Evolutionary conservation across 1,140 invertebrate genomes (phyloP).

Genomic region (Probaryconus sp.): DNA sequence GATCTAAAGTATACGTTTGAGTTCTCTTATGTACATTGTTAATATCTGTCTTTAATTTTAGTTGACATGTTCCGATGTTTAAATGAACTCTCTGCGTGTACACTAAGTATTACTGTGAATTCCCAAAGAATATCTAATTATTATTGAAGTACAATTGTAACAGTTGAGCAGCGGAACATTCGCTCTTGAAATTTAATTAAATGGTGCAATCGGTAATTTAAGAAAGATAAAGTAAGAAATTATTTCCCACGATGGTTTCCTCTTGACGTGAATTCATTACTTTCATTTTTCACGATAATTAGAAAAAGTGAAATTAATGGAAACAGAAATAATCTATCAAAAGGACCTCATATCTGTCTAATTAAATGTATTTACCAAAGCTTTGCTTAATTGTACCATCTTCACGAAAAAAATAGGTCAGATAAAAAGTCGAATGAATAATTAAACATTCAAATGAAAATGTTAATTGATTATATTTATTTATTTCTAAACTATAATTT

Average conservation of each 20-base stretch:
- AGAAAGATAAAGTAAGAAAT: not conserved
- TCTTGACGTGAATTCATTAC: no score
- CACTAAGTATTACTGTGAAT: conserved; percentile 27
- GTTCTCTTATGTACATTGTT: conserved; percentile 53
- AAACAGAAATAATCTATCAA: no score
- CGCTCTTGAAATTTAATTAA: conserved; percentile 17
- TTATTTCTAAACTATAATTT: no score
- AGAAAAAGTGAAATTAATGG: no score
- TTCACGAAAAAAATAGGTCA: not conserved
- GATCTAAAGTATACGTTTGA: conserved; percentile 43
- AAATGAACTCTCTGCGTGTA: conserved; percentile 37
- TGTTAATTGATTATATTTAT: no score
- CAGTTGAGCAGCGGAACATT: not conserved
- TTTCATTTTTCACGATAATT: no score
- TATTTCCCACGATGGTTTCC: not conserved
- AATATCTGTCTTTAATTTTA: conserved; percentile 26
- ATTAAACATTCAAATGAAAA: no score
- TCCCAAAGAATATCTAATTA: conserved; percentile 26
- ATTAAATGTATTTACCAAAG: not conserved
- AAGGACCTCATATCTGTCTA: no score
- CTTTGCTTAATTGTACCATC: no score
- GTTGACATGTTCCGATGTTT: conserved; percentile 25
- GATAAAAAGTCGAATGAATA: conserved; percentile 1
- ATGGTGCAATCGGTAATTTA: conserved; percentile 41
- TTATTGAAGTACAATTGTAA: conserved; percentile 30